Conservation (phyloP, 2,113 vertebrate species). For the Myrmecophaga tridactyla region DNA sequence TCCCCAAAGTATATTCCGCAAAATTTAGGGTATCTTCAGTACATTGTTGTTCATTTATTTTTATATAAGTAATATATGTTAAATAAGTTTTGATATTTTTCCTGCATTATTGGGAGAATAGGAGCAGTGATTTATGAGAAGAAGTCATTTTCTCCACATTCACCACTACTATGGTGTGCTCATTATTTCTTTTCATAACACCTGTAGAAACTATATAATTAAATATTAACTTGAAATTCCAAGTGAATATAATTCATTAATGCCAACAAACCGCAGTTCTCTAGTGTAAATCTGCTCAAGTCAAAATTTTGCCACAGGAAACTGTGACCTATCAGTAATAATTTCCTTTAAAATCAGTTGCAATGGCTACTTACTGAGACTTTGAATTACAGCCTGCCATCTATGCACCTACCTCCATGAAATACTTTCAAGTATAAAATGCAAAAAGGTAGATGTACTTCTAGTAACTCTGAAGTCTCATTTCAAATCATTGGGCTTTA, state of each 20-base stretch:
- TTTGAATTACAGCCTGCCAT: neutral
- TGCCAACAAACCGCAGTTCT: neutral
- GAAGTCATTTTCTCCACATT: neutral
- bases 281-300: neutral
- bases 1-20: neutral
- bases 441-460: neutral
- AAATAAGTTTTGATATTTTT: neutral
- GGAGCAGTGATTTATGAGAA: neutral
- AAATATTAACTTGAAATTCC: conserved; percentile 45
- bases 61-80: neutral
- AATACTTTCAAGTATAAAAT: neutral
- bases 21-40: neutral
- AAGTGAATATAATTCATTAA: neutral
- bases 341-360: conserved; percentile 38
- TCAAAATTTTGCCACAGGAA: conserved; percentile 37
- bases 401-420: neutral
- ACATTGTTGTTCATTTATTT: neutral
- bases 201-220: conserved; percentile 1
- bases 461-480: neutral
- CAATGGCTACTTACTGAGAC: neutral
- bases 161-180: neutral
- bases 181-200: neutral
- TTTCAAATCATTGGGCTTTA: neutral
- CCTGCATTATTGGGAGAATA: neutral
- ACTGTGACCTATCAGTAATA: neutral